phyloP scores from a whole-genome alignment of 2,797 vertebrate species.

The Agapornis canus region DNA sequence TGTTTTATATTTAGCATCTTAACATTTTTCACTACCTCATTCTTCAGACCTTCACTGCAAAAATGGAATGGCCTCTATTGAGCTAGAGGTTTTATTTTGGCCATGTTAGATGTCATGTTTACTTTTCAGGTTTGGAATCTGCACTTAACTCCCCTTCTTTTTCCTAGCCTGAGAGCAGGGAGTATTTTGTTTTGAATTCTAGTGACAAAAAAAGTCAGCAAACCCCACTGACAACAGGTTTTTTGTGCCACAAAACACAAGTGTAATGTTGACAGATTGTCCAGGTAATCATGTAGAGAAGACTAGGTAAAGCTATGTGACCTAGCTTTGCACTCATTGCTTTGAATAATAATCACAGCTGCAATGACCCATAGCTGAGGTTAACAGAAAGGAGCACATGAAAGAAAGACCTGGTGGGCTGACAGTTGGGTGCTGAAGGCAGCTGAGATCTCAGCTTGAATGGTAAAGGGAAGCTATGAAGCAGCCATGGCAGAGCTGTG shows the following conservation, averaged over 20 bases:
- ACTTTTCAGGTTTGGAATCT: background rate
- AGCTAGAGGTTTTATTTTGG: background rate
- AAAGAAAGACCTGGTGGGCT: background rate
- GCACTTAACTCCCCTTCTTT: background rate
- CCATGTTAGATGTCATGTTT: fast-evolving
- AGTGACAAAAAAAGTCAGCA: background rate
- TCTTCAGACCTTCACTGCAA: background rate
- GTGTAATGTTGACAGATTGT: background rate
- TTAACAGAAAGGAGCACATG: background rate
- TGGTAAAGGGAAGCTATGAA: background rate
- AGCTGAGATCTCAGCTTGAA: background rate
- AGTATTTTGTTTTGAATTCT: background rate
- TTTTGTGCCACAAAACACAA: background rate
- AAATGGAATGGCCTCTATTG: background rate
- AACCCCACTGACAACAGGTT: fast-evolving
- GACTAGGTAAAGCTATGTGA: background rate
- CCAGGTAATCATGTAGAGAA: background rate
- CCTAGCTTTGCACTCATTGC: background rate
- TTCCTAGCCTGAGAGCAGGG: background rate
- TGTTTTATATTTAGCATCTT: background rate
- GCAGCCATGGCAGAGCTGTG: background rate
- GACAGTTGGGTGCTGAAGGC: background rate
- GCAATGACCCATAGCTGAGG: background rate
- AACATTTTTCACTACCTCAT: background rate
- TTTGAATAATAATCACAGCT: background rate